Evolutionary conservation across 2,888 invertebrate genomes (phyloP), one percentile per base, ranked within the genome.

Genomic region (Clunio marinus): DNA sequence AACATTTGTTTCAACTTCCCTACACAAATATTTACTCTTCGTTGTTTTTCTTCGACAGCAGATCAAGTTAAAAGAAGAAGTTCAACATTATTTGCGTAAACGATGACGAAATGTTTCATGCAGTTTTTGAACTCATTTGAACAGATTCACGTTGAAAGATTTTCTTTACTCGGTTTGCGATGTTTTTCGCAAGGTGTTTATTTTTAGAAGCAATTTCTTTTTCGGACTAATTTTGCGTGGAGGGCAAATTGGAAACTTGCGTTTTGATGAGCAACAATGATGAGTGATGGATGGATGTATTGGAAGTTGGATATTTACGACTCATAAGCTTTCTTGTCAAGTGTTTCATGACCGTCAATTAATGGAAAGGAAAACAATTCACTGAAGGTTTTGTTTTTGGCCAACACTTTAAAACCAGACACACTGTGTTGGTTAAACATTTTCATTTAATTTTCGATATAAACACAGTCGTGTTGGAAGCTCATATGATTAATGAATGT

Each of bases 171-270:
- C 2, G 10, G 41, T 41, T n/a, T n/a, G 32, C 22, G 51, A 51
- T 51, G 51, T 51, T 51, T 51, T 51, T 51, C 51, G 51, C 51
- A 51, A n/a, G 51, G 51, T 51, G 51, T 8, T 22, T 51, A 51
- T 51, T 51, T 51, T 17, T 51, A 51, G 51, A 51, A 51, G n/a
- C 51, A 51, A 22, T n/a, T 4, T 51, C 51, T 51, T 51, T 51
- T 22, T 22, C 17, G n/a, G n/a, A n/a, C 13, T 32, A 13, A 32
- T 32, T 4, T 51, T 22, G 17, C 51, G 51, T 51, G 51, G 51
- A 17, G 22, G n/a, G n/a, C n/a, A 41, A 51, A 17, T 58, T 15
- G 58, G 58, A 58, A 58, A 3, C 10, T 28, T 3, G 24, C 25
- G 24, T 25, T 28, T 25, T 58, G 7, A 58, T 58, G 58, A 15